These are phyloP conservation scores for Dryococelus australis DNA, from an alignment of 2,888 invertebrate species.

Conservation along the genomic window DNA sequence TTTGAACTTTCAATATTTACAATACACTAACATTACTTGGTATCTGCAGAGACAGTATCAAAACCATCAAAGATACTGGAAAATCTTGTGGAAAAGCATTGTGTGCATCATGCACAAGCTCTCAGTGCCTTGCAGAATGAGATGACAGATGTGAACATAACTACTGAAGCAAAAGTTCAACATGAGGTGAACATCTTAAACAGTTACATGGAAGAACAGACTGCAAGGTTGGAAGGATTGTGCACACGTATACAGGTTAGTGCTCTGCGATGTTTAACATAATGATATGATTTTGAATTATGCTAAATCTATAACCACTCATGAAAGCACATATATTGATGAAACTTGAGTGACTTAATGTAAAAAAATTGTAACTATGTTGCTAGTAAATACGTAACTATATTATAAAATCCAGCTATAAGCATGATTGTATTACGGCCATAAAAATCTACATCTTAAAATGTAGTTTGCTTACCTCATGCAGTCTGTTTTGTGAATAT, in stretches of 20 bases:
- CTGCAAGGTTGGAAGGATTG: background rate
- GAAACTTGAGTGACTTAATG: no score
- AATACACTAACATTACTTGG: background rate
- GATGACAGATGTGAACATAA: background rate
- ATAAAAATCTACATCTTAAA: background rate
- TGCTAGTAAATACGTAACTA: no score
- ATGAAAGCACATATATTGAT: no score
- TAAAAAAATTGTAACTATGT: no score
- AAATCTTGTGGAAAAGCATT: background rate
- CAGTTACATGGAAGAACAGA: background rate
- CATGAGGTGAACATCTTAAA: background rate
- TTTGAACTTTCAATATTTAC: no score
- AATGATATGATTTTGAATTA: no score
- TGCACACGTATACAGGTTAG: background rate
- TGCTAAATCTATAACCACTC: no score
- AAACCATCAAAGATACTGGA: background rate
- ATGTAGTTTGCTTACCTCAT: no score
- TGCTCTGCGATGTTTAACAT: background rate
- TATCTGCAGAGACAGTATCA: background rate
- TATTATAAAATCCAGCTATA: no score
- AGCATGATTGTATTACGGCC: background rate
- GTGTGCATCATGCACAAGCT: background rate
- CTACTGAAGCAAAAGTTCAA: background rate
- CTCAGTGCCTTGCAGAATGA: background rate
- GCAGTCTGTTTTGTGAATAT: no score